Conservation (phyloP, 2,888 invertebrate species). For the Halocaridina rubra region DNA sequence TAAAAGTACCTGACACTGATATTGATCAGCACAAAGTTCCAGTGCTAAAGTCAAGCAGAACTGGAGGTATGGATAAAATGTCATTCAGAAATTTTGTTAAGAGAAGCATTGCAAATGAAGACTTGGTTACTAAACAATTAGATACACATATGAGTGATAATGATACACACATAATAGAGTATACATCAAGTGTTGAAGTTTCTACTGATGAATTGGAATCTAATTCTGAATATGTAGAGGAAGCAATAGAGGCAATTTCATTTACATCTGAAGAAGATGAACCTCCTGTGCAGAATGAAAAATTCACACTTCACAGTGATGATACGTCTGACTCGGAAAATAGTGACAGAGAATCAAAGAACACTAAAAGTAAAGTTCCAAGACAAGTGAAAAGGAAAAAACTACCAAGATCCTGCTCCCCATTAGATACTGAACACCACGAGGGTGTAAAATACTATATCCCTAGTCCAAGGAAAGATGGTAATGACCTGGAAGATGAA, state of each 20-base stretch:
- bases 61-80: slow-evolving; percentile 29
- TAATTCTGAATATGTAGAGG: slow-evolving; percentile 26
- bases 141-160: background rate
- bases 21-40: background rate
- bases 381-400: background rate
- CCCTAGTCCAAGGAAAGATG: too few relatives aligned
- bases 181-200: slow-evolving; percentile 18
- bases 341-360: background rate
- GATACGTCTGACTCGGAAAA: background rate
- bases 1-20: background rate
- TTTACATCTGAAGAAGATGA: slow-evolving; percentile 16
- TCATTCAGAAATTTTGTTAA: slow-evolving; percentile 38
- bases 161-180: background rate
- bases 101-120: slow-evolving; percentile 3
- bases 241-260: slow-evolving; percentile 42
- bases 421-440: background rate
- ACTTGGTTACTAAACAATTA: background rate
- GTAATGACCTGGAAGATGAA: background rate
- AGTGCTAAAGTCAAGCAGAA: slow-evolving; percentile 2
- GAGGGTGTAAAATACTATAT: background rate
- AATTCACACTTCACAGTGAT: background rate
- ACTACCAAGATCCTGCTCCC: background rate
- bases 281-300: background rate
- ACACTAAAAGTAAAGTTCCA: background rate
- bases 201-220: slow-evolving; percentile 24